Evolutionary conservation across 2,888 invertebrate genomes (phyloP), one percentile per base, ranked within the genome.

Genomic region (Gymnoscelis rufifasciata): DNA sequence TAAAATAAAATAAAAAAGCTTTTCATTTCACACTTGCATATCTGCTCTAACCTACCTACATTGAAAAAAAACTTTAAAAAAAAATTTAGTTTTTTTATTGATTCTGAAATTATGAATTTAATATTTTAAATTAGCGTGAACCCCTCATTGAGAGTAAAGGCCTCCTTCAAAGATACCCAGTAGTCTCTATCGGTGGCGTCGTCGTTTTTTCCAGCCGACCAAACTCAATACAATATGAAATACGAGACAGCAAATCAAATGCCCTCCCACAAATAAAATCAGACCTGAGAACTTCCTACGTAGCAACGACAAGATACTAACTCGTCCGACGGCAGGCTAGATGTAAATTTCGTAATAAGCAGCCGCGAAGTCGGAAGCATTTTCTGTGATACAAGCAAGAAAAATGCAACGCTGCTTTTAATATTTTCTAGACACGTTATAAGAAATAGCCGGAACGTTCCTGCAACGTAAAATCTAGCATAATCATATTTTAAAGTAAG

Each of bases 321-420:
- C 52, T 47, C 41, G 52, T 54, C 54, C 54, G 52, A 44, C 48
- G 41, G 41, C 47, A 49, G 57, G 49, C 51, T 53, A 47, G 48
- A 47, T 52, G 28, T 31, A 44, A 36, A 45, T 50, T 50, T 50
- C 38, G 29, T 50, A 50, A 42, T 30, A 50, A 42, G 24, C 33
- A 38, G 38, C 30, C 29, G 29, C 29, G 31, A 44, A 38, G 36
- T 35, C 42, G 50, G 45, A 45, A 50, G 36, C 36, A 50, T 43
- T 45, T 44, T 35, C 42, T 38, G 41, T 41, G 43, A 44, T 44
- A 31, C 13, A 35, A 27, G 14, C 30, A 31, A 37, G 40, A 37
- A 48, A 48, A 43, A 40, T 37, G 43, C 40, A 37, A 38, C 38
- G 47, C 40, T 26, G 41, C 7, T 39, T 39, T 38, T 30, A 33